Evolutionary conservation across 2,888 invertebrate species (phyloP).

Genomic region (Peribatodes rhomboidaria): DNA sequence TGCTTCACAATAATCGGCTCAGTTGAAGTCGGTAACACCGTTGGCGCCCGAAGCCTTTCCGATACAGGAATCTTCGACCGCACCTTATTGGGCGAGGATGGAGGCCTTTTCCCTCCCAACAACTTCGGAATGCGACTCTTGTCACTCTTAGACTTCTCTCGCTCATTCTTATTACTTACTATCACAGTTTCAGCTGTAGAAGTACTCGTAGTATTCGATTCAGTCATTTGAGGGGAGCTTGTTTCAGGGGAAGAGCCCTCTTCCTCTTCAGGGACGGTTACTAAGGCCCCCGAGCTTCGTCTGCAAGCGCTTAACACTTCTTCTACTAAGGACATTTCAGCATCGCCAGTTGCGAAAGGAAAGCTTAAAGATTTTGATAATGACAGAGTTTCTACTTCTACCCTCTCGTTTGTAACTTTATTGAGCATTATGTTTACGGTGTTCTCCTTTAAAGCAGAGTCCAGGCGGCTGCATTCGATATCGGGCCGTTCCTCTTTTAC

Average conservation of each 20-base stretch:
- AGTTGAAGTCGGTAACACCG: conserved; percentile 53
- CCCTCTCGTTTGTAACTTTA: conserved; percentile 62
- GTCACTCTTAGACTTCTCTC: conserved; percentile 63
- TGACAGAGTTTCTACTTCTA: conserved; percentile 60
- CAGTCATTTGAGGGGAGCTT: conserved; percentile 87
- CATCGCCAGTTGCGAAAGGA: conserved; percentile 66
- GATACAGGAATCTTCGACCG: conserved; percentile 80
- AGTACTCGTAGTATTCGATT: conserved; percentile 88
- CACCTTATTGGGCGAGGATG: conserved; percentile 74
- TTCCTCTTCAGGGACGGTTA: conserved; percentile 88
- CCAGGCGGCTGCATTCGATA: conserved; percentile 72
- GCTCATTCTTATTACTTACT: conserved; percentile 86
- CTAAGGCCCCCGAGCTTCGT: conserved; percentile 78
- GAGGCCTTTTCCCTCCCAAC: conserved; percentile 80
- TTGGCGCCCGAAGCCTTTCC: conserved; percentile 59
- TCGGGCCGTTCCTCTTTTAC: conserved; percentile 70
- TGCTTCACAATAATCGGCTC: conserved; percentile 81
- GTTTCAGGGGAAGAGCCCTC: conserved; percentile 85
- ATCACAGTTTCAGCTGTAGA: conserved; percentile 91
- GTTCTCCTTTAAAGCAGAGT: conserved; percentile 77
- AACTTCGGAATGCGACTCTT: conserved; percentile 86
- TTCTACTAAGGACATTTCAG: conserved; percentile 78
- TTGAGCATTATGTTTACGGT: conserved; percentile 77
- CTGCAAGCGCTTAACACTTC: conserved; percentile 80
- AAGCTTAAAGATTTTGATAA: conserved; percentile 77